phyloP scores from a whole-genome alignment of 1,140 invertebrate species.

The Bombus picipes region DNA sequence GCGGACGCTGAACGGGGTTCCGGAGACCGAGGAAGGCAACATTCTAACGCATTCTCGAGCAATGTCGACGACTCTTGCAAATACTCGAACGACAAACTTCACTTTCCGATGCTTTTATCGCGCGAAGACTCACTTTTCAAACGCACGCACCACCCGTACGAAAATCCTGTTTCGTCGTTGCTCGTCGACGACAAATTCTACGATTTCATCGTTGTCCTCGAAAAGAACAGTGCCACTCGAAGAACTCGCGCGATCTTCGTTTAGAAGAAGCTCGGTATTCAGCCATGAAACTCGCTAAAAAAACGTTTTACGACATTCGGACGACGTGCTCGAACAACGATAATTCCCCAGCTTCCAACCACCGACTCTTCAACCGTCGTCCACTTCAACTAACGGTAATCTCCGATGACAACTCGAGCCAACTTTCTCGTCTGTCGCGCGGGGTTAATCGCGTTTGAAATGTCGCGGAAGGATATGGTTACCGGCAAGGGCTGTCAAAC shows the following conservation, averaged over 20 bases:
- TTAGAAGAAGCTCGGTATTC: not conserved
- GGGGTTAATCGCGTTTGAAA: not conserved
- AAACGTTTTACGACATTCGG: not conserved
- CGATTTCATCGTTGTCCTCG: not conserved
- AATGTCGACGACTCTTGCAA: not conserved
- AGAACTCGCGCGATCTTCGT: not conserved
- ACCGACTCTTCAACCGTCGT: not conserved
- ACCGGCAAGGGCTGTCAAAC: not conserved
- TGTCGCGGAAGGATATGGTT: no score
- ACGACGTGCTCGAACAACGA: not conserved
- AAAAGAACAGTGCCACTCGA: not conserved
- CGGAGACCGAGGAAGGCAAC: conserved; percentile 78
- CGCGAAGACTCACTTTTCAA: not conserved
- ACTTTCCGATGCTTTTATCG: not conserved
- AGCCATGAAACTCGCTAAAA: not conserved
- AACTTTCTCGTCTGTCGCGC: fast-evolving
- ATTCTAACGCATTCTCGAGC: conserved; percentile 73
- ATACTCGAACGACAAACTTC: not conserved
- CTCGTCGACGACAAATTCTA: no score
- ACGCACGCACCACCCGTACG: not conserved
- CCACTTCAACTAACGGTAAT: not conserved
- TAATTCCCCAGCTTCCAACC: not conserved
- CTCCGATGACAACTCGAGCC: not conserved
- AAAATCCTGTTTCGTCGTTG: not conserved
- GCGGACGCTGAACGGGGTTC: conserved; percentile 90